Evolutionary conservation across 2,888 invertebrate species (phyloP), one percentile per base, ranked within the genome.

Genomic region (Ophion slaviceki): DNA sequence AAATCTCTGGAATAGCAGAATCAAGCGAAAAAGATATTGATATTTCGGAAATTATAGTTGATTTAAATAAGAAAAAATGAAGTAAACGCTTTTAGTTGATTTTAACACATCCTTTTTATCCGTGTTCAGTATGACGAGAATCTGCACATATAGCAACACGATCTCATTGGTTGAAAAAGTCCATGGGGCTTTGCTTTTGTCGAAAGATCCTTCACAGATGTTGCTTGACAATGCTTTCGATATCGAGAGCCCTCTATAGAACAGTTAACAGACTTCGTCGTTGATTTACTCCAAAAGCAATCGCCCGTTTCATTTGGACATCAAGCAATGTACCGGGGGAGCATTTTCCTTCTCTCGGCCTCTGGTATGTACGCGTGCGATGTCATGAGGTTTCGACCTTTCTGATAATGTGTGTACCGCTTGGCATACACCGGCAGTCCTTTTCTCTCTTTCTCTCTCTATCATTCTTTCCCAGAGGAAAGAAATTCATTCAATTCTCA

Each of bases 321-420:
- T 79, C 82, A 70, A 85, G 79, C 82, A 64, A 79, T 79, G 62
- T 45, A 75, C 47, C 70, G 67, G 57, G 36, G 53, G 45, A 28
- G 53, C 75, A 59, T 79, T 70, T 76, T 74, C 59, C 79, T 61
- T 59, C 17, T 57, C 28, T 40, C 36, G 11, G 36, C 45, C 53
- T 59, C 20, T 3, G 7, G 62, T 28, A 70, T 62, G 62, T 11
- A 71, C 62, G 36, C 28, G 36, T 17, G 17, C 20, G 36, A 32
- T 8, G 57, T 64, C 57, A 53, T 64, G 79, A 57, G 53, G 71
- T 72, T 64, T 79, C 47, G 70, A 62, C 62, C 14, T 79, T 71
- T 47, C 20, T 71, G 70, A 59, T 62, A 79, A 59, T 79, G 79
- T 79, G 71, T 71, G 61, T 28, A 62, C 57, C 2, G 45, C 24